phyloP scores from a whole-genome alignment of 2,113 vertebrate genomes.

The Cricetomys ansorgei region DNA sequence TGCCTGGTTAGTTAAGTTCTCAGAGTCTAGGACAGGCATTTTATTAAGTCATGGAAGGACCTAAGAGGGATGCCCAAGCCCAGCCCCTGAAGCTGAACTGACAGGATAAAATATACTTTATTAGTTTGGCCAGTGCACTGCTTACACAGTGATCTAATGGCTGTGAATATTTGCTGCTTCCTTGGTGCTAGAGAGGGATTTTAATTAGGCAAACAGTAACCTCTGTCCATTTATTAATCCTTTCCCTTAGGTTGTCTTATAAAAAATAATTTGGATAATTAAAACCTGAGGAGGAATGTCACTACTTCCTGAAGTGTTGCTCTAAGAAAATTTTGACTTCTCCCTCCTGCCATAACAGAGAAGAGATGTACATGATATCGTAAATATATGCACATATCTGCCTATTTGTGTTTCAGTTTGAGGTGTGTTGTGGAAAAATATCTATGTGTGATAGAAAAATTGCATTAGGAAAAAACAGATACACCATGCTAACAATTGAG shows the following conservation, averaged over 20 bases:
- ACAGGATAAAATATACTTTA: conserved; percentile 54
- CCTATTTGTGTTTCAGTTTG: background rate
- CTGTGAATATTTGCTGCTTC: conserved; percentile 31
- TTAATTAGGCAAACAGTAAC: conserved; percentile 67
- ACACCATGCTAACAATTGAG: rapidly evolving
- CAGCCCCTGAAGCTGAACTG: background rate
- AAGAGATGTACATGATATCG: background rate
- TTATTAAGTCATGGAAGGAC: conserved; percentile 51
- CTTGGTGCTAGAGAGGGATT: conserved; percentile 59
- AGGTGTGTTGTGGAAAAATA: background rate
- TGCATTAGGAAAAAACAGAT: background rate
- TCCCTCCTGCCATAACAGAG: background rate
- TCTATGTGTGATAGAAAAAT: background rate
- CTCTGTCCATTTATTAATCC: conserved; percentile 67
- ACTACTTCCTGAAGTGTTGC: conserved; percentile 16
- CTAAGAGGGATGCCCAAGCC: background rate
- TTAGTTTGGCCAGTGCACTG: conserved; percentile 51
- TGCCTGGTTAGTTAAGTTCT: conserved; percentile 68
- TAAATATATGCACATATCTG: background rate
- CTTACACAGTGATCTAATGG: conserved; percentile 52
- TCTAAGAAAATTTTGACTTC: background rate
- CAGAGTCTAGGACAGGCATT: conserved; percentile 31
- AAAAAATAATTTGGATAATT: conserved; percentile 50
- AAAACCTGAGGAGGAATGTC: conserved; percentile 48
- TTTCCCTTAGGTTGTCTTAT: conserved; percentile 50